phyloP scores from a whole-genome alignment of 2,888 invertebrate species.

The Agonopterix subpropinquella region DNA sequence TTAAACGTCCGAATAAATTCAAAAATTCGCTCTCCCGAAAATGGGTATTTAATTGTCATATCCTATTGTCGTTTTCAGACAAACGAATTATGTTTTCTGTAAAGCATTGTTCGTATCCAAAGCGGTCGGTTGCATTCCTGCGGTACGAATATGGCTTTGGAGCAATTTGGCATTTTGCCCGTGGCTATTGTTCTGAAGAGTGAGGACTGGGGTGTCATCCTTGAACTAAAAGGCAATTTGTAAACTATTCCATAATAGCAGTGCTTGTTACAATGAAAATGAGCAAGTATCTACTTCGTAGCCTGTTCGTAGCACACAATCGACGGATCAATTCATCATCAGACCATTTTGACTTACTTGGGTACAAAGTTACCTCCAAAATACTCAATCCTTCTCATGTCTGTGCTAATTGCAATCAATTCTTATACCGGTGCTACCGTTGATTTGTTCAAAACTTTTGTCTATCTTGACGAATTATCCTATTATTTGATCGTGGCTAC shows the following conservation, averaged over 20 bases:
- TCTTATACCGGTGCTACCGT: too few relatives aligned
- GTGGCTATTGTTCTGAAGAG: slow-evolving; percentile 2
- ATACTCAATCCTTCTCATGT: too few relatives aligned
- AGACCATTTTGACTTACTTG: too few relatives aligned
- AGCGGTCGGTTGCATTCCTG: slow-evolving; percentile 7
- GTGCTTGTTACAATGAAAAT: too few relatives aligned
- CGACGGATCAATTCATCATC: too few relatives aligned
- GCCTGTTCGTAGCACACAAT: too few relatives aligned
- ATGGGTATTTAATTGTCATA: slow-evolving; percentile 12
- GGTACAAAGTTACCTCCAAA: too few relatives aligned
- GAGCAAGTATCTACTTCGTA: too few relatives aligned
- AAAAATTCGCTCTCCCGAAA: slow-evolving; percentile 1
- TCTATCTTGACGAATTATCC: too few relatives aligned
- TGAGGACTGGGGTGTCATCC: slow-evolving; percentile 17
- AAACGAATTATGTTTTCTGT: slow-evolving; percentile 22
- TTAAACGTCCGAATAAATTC: slow-evolving; percentile 3
- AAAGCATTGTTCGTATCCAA: slow-evolving; percentile 24
- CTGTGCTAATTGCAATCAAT: too few relatives aligned
- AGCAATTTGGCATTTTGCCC: slow-evolving; percentile 28
- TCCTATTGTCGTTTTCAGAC: slow-evolving; percentile 6
- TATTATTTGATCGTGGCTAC: too few relatives aligned
- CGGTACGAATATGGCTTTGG: slow-evolving; percentile 18
- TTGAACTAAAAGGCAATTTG: slow-evolving; percentile 7
- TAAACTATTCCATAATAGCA: background rate
- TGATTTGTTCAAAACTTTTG: too few relatives aligned